Conservation (phyloP, 2,113 vertebrate species). For the Pollachius pollachius region DNA sequence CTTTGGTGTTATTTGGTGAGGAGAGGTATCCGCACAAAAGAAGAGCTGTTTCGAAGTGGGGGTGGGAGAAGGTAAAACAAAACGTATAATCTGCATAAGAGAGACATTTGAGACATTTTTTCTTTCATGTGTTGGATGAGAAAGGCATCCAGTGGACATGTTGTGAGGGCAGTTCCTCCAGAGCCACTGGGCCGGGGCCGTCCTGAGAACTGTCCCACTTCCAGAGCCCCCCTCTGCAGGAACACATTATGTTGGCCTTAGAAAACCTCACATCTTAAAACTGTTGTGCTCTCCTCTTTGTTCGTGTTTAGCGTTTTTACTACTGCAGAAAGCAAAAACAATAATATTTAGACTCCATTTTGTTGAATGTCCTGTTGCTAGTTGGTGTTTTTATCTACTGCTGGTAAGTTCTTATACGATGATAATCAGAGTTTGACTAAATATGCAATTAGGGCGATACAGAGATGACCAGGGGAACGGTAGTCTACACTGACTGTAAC, state of each 20-base stretch:
- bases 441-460: constrained; percentile 62
- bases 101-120: constrained; percentile 18
- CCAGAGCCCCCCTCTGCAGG: constrained; percentile 44
- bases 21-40: constrained; percentile 46
- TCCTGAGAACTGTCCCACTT: constrained; percentile 30
- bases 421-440: constrained; percentile 71
- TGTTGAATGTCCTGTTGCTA: not conserved
- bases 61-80: constrained; percentile 17
- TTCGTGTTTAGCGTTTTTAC: constrained; percentile 41
- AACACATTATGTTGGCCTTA: constrained; percentile 57
- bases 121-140: constrained; percentile 6
- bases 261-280: constrained; percentile 34
- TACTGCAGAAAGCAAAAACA: constrained; percentile 18
- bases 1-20: constrained; percentile 26
- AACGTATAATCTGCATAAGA: not conserved
- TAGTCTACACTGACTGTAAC: constrained; percentile 78
- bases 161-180: constrained; percentile 43
- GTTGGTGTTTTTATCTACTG: constrained; percentile 27
- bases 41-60: no score
- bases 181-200: constrained; percentile 35
- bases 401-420: constrained; percentile 66
- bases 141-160: constrained; percentile 32
- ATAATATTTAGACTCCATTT: constrained; percentile 27
- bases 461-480: constrained; percentile 61
- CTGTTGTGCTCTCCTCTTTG: constrained; percentile 23